A percentile compares a stretch with the other conserved stretches of the same genome.
Evolutionary conservation across 2,888 invertebrate species (phyloP).

Genomic region (Lepetodrilus schrolli): DNA sequence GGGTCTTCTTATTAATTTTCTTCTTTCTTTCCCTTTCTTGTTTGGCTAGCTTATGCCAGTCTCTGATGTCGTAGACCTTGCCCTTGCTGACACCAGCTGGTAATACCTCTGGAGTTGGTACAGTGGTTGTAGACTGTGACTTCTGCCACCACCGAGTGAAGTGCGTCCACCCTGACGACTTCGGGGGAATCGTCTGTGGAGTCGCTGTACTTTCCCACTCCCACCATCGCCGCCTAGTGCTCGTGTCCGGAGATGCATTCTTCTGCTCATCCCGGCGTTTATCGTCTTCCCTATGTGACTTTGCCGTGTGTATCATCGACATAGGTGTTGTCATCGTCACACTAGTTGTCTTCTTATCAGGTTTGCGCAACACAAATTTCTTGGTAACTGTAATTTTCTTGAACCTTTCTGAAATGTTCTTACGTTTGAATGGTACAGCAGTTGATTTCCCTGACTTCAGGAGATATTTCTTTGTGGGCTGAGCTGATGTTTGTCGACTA

Average conservation of each 20-base stretch:
- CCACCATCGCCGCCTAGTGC: not conserved
- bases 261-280: too few species aligned
- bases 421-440: too few species aligned
- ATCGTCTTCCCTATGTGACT: not conserved
- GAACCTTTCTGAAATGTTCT: too few species aligned
- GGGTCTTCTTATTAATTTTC: too few species aligned
- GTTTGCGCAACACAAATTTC: too few species aligned
- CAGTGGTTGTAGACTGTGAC: not conserved
- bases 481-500: too few species aligned
- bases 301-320: not conserved
- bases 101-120: not conserved
- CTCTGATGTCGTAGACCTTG: not conserved
- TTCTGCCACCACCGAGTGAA: constrained; percentile 27
- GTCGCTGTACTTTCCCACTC: not conserved
- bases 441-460: too few species aligned
- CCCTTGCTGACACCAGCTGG: constrained; percentile 5
- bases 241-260: too few species aligned
- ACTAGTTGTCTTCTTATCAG: too few species aligned
- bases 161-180: constrained; percentile 6
- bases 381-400: too few species aligned
- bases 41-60: not conserved
- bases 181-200: not conserved
- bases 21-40: too few species aligned
- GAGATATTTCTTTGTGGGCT: too few species aligned
- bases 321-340: not conserved